phyloP scores from a whole-genome alignment of 2,797 vertebrate genomes.

The Girardinus metallicus region DNA sequence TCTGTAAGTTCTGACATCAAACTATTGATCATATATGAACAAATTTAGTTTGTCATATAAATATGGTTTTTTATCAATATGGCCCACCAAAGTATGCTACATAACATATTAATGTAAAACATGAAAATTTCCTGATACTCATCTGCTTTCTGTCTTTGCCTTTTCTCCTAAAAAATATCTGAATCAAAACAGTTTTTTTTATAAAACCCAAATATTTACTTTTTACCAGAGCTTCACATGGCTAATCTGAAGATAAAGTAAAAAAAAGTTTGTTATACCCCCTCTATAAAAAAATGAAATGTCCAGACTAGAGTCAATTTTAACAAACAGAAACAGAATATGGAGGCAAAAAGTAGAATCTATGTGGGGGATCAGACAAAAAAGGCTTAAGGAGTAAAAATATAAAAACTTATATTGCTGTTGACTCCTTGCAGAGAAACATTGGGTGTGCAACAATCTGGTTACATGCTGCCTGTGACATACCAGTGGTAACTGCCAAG shows the following conservation, averaged over 20 bases:
- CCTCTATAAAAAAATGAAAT: neutral
- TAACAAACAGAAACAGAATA: neutral
- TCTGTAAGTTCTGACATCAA: neutral
- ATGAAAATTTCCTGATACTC: neutral
- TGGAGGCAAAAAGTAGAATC: neutral
- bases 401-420: neutral
- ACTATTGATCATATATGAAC: neutral
- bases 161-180: neutral
- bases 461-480: neutral
- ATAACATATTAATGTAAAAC: neutral
- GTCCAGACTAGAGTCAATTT: neutral
- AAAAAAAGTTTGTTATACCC: neutral
- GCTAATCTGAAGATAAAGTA: neutral
- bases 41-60: neutral
- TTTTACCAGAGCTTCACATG: neutral
- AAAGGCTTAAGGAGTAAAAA: neutral
- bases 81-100: neutral
- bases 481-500: neutral
- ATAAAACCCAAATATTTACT: neutral
- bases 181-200: neutral
- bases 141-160: neutral
- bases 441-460: neutral
- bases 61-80: neutral
- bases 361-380: neutral
- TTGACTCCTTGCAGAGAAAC: neutral